Conservation (phyloP, 2,888 invertebrate species). For the Dicyrtomina minuta region DNA sequence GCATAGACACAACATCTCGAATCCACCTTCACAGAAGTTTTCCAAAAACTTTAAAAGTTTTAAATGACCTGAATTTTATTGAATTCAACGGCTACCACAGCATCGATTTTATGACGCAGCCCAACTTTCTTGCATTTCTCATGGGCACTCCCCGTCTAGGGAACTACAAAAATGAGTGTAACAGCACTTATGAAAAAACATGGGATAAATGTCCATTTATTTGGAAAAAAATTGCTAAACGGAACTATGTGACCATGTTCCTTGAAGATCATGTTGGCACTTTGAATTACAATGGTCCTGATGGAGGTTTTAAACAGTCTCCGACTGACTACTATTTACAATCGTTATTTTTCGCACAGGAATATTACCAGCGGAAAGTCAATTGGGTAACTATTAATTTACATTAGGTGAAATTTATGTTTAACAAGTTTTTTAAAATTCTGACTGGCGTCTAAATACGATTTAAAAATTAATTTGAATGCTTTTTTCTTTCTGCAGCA, state of each 20-base stretch:
- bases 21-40: slow-evolving; percentile 6
- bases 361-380: not conserved
- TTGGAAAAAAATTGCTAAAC: not conserved
- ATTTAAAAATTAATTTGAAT: not conserved
- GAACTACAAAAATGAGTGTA: not conserved
- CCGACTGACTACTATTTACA: slow-evolving; percentile 14
- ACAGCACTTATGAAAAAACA: not conserved
- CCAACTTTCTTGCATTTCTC: slow-evolving; percentile 1
- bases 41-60: slow-evolving; percentile 1
- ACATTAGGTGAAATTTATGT: not conserved
- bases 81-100: slow-evolving; percentile 8
- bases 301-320: not conserved
- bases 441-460: no score
- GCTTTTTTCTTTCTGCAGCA: not conserved
- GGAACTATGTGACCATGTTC: slow-evolving; percentile 14
- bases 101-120: not conserved
- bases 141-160: no score
- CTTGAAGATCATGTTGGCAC: not conserved
- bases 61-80: not conserved
- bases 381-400: not conserved
- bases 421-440: not conserved
- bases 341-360: not conserved
- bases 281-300: not conserved
- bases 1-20: slow-evolving; percentile 9
- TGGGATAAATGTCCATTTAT: slow-evolving; percentile 11